Base-by-base conservation (phyloP, 2,888 invertebrate genomes). In the Nemotelus nigrinus region DNA sequence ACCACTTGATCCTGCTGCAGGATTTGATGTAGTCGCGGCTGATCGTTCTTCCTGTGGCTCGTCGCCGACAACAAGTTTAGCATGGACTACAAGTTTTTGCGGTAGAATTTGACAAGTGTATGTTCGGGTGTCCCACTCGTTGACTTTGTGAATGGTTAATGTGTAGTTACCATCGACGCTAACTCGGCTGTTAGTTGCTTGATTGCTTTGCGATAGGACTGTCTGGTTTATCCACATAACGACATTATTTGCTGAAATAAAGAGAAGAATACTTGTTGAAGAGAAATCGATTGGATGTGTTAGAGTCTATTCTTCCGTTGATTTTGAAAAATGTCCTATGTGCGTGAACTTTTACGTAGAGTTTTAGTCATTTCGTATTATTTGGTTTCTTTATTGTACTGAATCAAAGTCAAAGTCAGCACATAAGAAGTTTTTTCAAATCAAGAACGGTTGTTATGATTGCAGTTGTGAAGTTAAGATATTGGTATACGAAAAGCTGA, bases 31-130 rank as follows among this genome's bases (percentile, higher is more conserved):
- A 7, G 70, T 53, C 3, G 25, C 55, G 10, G 8, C 41, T 44
- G 53, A 43, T 55, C 55, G 53, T 43, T 53, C 53, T 6, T 55
- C 43, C n/a, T 53, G 70, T 5, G n/a, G 67, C 41, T 77, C 39
- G 25, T 48, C 48, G 53, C 76, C 78, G 6, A 83, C 78, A 3
- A 77, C 41, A 45, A 84, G 79, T 41, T 81, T 81, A 2, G 80
- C 83, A 47, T 80, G 77, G 7, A 82, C 47, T 7, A 48, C 63
- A 5, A 82, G 77, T 0, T 80, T 78, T 39, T 82, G 79, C 6
- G 85, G 85, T 60, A 79, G 45, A 2, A 83, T 80, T 6, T 80
- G 57, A 75, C 85, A 85, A 55, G 70, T 71, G 44, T 85, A 85
- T 8, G 81, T 77, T 2, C 83, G 85, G 5, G 81, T 82, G 60